A percentile compares a stretch with the other conserved stretches of the same genome.
phyloP scores from a whole-genome alignment of 1,140 invertebrate species.

The Thrips palmi region DNA sequence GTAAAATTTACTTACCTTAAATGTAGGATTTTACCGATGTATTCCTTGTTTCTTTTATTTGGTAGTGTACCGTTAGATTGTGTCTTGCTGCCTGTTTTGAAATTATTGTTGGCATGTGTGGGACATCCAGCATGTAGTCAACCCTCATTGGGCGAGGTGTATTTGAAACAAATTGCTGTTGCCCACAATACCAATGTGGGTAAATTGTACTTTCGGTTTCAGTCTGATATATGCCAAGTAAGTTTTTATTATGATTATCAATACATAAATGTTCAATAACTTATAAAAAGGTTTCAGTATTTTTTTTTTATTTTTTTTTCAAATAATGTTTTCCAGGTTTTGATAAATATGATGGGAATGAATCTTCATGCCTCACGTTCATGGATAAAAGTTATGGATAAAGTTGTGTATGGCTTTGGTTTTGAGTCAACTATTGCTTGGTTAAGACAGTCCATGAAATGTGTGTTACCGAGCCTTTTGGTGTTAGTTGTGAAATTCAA shows the following conservation, averaged over 20 bases:
- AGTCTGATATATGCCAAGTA: slow-evolving; percentile 15
- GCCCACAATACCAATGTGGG: slow-evolving; percentile 14
- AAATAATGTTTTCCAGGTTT: slow-evolving; percentile 6
- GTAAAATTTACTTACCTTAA: not conserved
- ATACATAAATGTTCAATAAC: no score
- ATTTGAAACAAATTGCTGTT: slow-evolving; percentile 15
- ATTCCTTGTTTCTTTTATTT: slow-evolving; percentile 8
- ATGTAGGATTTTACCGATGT: not conserved
- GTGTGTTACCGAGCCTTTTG: no score
- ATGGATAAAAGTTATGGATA: slow-evolving; percentile 1
- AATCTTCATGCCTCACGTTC: slow-evolving; percentile 5
- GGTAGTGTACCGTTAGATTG: slow-evolving; percentile 14
- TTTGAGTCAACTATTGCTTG: no score
- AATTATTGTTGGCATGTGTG: slow-evolving; percentile 13
- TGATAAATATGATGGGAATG: slow-evolving; percentile 5
- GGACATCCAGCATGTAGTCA: slow-evolving; percentile 12
- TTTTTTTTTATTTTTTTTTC: slow-evolving; percentile 5
- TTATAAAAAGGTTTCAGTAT: slow-evolving; percentile 4
- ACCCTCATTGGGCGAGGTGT: slow-evolving; percentile 10
- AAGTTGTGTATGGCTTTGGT: not conserved
- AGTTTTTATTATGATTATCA: slow-evolving; percentile 10
- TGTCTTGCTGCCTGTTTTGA: slow-evolving; percentile 12
- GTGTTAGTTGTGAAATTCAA: no score
- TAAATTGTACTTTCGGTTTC: slow-evolving; percentile 15
- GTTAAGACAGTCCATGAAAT: no score